phyloP scores from a whole-genome alignment of 2,113 vertebrate genomes.

The Gorsachius goisagi region DNA sequence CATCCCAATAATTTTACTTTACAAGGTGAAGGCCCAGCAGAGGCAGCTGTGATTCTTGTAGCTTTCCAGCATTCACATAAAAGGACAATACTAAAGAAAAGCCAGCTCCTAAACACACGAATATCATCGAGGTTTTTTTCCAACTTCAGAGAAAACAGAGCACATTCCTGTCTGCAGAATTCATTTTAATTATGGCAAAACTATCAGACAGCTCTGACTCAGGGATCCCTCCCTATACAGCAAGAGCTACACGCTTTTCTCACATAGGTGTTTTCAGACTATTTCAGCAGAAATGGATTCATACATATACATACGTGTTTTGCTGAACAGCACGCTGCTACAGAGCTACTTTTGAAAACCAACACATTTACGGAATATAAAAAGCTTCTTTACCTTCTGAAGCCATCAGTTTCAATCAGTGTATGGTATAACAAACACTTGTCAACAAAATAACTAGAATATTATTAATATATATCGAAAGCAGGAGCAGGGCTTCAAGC shows the following conservation, averaged over 20 bases:
- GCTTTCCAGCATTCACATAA: background rate
- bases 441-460: background rate
- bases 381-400: background rate
- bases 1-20: conserved; percentile 3
- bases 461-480: background rate
- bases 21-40: background rate
- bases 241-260: background rate
- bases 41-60: background rate
- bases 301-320: fast-evolving
- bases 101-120: background rate
- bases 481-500: background rate
- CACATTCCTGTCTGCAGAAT: background rate
- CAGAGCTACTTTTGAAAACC: background rate
- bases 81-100: background rate
- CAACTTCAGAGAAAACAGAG: background rate
- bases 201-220: background rate
- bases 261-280: background rate
- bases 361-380: background rate
- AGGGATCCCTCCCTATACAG: background rate
- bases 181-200: background rate
- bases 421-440: background rate
- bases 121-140: background rate
- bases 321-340: background rate
- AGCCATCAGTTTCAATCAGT: background rate
- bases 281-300: background rate